These are phyloP conservation scores for Syrrhaptes paradoxus DNA, from an alignment of 2,113 vertebrate species.

Conservation along the genomic window DNA sequence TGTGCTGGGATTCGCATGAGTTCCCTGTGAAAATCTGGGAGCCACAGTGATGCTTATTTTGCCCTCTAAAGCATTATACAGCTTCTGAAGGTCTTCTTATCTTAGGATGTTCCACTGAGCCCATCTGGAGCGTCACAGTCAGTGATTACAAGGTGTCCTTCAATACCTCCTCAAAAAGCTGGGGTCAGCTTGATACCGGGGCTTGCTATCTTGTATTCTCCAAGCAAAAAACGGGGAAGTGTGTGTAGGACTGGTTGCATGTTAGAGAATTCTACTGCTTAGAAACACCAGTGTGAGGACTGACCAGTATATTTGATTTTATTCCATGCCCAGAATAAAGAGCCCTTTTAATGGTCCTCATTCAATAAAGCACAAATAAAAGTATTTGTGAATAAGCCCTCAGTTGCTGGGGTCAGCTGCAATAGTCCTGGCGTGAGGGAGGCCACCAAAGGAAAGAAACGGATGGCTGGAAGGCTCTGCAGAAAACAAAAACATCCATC, in stretches of 20 bases:
- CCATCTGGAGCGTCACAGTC: neutral
- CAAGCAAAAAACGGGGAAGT: neutral
- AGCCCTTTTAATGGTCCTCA: neutral
- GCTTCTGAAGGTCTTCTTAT: neutral
- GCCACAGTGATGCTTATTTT: neutral
- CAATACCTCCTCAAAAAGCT: neutral
- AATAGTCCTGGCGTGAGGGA: neutral
- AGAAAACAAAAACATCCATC: constrained; percentile 6
- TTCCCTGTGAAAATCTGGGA: neutral
- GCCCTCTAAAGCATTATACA: neutral
- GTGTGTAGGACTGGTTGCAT: neutral
- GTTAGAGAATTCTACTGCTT: neutral
- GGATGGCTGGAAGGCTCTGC: neutral
- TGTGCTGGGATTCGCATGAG: neutral
- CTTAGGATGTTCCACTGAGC: neutral
- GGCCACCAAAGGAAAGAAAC: neutral
- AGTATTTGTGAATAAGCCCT: neutral
- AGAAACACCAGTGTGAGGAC: neutral
- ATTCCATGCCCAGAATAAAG: neutral
- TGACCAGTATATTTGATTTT: neutral
- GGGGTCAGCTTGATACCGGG: neutral
- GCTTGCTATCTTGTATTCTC: neutral
- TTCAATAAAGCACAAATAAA: neutral
- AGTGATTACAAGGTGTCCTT: neutral
- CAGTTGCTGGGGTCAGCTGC: neutral